These are phyloP conservation scores for Busseola fusca DNA, from an alignment of 2,888 invertebrate species.

Conservation along the genomic window DNA sequence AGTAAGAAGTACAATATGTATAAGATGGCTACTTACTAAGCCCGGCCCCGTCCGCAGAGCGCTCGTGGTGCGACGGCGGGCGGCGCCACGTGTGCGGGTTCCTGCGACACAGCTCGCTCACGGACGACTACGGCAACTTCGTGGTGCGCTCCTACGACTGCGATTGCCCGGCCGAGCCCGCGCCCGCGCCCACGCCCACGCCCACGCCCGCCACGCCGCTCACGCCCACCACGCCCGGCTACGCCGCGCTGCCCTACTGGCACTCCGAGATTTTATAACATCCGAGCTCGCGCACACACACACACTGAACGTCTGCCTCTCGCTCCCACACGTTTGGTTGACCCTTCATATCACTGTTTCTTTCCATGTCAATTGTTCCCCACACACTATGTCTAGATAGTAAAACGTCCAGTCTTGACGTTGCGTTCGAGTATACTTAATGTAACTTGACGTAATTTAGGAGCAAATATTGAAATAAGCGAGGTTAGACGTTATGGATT, in stretches of 20 bases:
- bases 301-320: slow-evolving; percentile 12
- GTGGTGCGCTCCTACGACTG: slow-evolving; percentile 82
- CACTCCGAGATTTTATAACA: slow-evolving; percentile 72
- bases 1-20: no score
- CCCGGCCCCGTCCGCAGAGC: slow-evolving; percentile 66
- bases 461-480: slow-evolving; percentile 44
- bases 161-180: slow-evolving; percentile 76
- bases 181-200: slow-evolving; percentile 27
- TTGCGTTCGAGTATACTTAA: slow-evolving; percentile 52
- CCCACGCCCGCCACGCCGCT: slow-evolving; percentile 32
- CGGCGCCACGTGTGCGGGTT: slow-evolving; percentile 83
- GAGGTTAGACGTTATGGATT: slow-evolving; percentile 42
- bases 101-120: slow-evolving; percentile 83
- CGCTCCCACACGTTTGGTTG: slow-evolving; percentile 23
- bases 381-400: slow-evolving; percentile 37
- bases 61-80: slow-evolving; percentile 77
- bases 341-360: slow-evolving; percentile 54
- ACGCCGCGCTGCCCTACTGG: slow-evolving; percentile 67
- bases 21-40: no score
- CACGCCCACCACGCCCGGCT: slow-evolving; percentile 30
- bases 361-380: slow-evolving; percentile 58
- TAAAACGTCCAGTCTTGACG: slow-evolving; percentile 55
- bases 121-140: slow-evolving; percentile 89
- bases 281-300: slow-evolving; percentile 25
- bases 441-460: slow-evolving; percentile 43